Conservation (phyloP, 2,888 invertebrate species). For the Ditula angustiorana region DNA sequence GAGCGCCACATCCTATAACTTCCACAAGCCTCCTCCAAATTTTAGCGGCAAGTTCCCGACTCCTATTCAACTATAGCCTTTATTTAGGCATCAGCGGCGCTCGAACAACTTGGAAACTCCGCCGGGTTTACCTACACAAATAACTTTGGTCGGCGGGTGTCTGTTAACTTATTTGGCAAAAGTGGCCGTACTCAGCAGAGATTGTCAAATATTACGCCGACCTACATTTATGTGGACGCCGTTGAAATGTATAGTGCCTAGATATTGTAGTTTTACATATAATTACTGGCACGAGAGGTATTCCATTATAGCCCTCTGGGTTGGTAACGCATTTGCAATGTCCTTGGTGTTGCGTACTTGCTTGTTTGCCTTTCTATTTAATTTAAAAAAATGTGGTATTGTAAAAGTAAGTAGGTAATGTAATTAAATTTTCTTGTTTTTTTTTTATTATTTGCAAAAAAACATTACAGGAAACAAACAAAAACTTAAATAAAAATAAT, state of each 20-base stretch:
- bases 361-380: no score
- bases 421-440: no score
- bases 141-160: conserved; percentile 31
- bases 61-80: conserved; percentile 27
- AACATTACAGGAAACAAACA: no score
- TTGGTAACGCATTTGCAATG: no score
- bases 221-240: background rate
- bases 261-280: background rate
- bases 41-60: conserved; percentile 21
- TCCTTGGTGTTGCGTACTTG: no score
- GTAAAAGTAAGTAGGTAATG: no score
- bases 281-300: no score
- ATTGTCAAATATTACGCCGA: conserved; percentile 18
- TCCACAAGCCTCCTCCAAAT: conserved; percentile 28
- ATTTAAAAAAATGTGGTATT: no score
- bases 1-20: conserved; percentile 14
- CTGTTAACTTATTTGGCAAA: conserved; percentile 20
- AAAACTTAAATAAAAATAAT: no score
- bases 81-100: conserved; percentile 32
- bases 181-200: background rate
- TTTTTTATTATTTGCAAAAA: no score
- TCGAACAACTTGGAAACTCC: conserved; percentile 25
- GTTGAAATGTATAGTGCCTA: background rate
- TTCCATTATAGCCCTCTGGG: no score
- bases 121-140: conserved; percentile 22